Evolutionary conservation across 2,797 vertebrate species (phyloP).

Genomic region (Tapirus indicus): DNA sequence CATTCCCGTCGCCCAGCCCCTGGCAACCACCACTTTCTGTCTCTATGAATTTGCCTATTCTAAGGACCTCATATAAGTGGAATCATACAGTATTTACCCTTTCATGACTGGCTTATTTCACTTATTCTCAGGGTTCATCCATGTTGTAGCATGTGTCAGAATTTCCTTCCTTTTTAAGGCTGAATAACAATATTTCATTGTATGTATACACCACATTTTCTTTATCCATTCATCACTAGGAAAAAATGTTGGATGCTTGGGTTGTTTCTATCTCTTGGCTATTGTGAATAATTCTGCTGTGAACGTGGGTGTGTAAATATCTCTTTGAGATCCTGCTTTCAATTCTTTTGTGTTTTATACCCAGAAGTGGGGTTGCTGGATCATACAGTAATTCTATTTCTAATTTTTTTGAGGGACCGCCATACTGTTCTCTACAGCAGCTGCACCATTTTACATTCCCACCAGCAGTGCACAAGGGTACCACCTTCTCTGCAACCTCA

Average conservation of each 20-base stretch:
- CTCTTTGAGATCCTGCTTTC: background rate
- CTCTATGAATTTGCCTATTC: background rate
- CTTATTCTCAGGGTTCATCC: background rate
- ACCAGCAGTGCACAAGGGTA: background rate
- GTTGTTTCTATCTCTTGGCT: too few species aligned
- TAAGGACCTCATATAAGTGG: background rate
- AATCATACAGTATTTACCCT: background rate
- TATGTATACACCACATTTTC: background rate
- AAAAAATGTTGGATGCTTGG: background rate
- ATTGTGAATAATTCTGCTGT: background rate
- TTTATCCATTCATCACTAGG: background rate
- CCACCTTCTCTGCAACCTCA: background rate
- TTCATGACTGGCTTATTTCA: background rate
- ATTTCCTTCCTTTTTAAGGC: background rate
- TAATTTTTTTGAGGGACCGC: background rate
- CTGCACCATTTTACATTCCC: background rate
- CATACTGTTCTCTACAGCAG: background rate
- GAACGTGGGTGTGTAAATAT: background rate
- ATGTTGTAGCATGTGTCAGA: background rate
- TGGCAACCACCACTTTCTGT: background rate
- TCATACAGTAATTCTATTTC: background rate
- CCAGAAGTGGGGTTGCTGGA: background rate
- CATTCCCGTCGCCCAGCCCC: background rate
- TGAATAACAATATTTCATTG: background rate
- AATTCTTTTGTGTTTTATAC: background rate